Evolutionary conservation across 2,797 vertebrate species (phyloP).

Genomic region (Remorina albescens): DNA sequence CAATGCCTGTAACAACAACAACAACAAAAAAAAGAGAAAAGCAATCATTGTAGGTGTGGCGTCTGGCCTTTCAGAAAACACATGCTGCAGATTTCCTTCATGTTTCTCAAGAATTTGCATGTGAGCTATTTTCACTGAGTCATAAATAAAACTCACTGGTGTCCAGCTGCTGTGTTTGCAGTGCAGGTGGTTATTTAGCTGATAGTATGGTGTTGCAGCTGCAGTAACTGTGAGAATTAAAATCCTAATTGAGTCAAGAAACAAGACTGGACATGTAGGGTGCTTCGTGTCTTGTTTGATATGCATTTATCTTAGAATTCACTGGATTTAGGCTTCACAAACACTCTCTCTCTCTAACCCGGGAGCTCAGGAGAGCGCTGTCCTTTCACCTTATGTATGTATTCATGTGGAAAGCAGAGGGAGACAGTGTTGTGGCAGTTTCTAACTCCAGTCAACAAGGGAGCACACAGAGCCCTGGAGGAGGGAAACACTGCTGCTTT

Average conservation of each 20-base stretch:
- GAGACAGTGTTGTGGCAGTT: conserved; percentile 35
- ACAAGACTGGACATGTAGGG: conserved; percentile 36
- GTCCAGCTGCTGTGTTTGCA: conserved; percentile 1
- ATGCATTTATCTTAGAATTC: conserved; percentile 7
- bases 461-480: conserved; percentile 7
- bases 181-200: neutral
- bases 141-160: neutral
- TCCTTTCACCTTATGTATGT: conserved; percentile 38
- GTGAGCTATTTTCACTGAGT: neutral
- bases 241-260: conserved; percentile 14
- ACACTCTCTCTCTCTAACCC: neutral
- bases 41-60: conserved; percentile 17
- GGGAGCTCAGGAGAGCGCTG: conserved; percentile 10
- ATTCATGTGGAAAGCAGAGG: conserved; percentile 32
- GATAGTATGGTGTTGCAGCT: neutral
- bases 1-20: conserved; percentile 33
- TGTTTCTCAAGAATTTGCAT: neutral
- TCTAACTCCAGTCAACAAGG: conserved; percentile 39
- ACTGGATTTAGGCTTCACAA: neutral
- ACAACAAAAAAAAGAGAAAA: conserved; percentile 4
- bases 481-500: conserved; percentile 23
- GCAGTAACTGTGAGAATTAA: conserved; percentile 23
- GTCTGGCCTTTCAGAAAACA: conserved; percentile 1
- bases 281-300: conserved; percentile 8
- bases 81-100: conserved; percentile 11